phyloP scores from a whole-genome alignment of 2,888 invertebrate species.

The Cinara cedri region DNA sequence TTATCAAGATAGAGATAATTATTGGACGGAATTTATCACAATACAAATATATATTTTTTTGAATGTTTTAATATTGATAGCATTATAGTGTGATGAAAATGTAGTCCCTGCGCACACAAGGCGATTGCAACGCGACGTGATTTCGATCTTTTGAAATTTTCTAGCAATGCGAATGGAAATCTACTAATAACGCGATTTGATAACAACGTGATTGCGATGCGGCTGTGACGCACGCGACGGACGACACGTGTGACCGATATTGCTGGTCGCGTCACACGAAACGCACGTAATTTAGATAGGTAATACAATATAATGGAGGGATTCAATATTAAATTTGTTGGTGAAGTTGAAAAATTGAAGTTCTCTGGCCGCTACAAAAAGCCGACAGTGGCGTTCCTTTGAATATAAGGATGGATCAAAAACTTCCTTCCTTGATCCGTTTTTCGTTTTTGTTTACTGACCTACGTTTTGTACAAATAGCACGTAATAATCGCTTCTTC shows the following conservation, averaged over 20 bases:
- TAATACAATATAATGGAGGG: background rate
- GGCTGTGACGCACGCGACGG: background rate
- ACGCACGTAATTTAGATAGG: background rate
- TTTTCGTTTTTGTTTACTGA: too few species aligned
- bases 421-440: too few species aligned
- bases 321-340: slow-evolving; percentile 1
- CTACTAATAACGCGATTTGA: background rate
- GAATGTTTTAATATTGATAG: too few species aligned
- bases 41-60: too few species aligned
- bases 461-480: too few species aligned
- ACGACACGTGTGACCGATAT: background rate
- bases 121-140: background rate
- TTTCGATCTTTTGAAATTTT: background rate
- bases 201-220: background rate
- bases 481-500: too few species aligned
- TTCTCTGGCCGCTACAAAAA: too few species aligned
- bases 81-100: too few species aligned
- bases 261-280: background rate
- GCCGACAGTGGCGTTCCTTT: too few species aligned
- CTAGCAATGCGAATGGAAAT: background rate
- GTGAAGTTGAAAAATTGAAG: slow-evolving; percentile 3
- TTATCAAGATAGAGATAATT: too few species aligned
- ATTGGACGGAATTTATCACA: too few species aligned
- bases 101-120: slow-evolving; percentile 5
- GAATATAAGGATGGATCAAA: too few species aligned